Base-by-base conservation (phyloP, 37 sponge, comb jelly and placozoan species). In the Dysidea cf. avara region DNA sequence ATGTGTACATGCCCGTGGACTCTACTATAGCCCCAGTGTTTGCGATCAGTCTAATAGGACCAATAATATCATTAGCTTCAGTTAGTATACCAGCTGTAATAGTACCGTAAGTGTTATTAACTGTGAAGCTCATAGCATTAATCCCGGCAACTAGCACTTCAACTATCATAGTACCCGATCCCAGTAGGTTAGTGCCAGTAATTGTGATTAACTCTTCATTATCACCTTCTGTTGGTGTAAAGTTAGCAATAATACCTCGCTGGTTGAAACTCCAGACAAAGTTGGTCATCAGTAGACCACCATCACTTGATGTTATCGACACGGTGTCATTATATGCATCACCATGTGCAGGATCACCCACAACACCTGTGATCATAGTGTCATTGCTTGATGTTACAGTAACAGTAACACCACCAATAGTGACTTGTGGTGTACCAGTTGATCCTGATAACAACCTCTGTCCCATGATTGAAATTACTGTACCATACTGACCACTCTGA, bases 1-100 rank as follows among this genome's bases (percentile, higher is more conserved):
- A 90, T 12, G 7, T 26, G 85, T 85, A 90, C 5, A 53, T 59
- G 50, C 59, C 28, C 0, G 39, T 56, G 1, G 52, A 0, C 14
- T 61, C 50, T 22, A 77, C 76, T 29, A 76, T 33, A 43, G 87
- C 84, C 28, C 92, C 87, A 5, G 87, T 87, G 57, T 86, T 56
- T 20, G 88, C 79, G 25, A 74, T 67, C 35, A 92, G 33, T 12
- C 38, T 17, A 14, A 92, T 55, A 49, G 32, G 33, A 17, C 78
- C 88, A 18, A 38, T 35, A 1, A 25, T 36, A 9, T 14, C 21
- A 18, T 34, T 26, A 52, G 16, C 32, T 6, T 81, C 84, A 32
- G 53, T 49, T 43, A 59, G 39, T 31, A 56, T 37, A 0, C 92
- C 92, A 16, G 71, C 71, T 21, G 18, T 22, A 30, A 90, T 75